phyloP scores from a whole-genome alignment of 2,113 vertebrate genomes.

The Rhinichthys klamathensis region DNA sequence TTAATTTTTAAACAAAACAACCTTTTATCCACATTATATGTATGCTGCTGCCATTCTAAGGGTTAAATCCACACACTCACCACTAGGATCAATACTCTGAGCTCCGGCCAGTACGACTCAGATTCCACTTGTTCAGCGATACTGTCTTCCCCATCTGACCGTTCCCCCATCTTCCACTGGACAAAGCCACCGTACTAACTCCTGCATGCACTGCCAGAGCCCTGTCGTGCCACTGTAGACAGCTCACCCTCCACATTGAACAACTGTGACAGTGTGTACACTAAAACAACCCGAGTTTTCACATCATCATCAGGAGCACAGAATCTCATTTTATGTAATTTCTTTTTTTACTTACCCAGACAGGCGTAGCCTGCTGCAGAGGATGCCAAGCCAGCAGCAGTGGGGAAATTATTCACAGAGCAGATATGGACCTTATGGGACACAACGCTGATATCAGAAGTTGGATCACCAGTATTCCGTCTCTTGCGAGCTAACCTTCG shows the following conservation, averaged over 20 bases:
- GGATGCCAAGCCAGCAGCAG: slow-evolving; percentile 91
- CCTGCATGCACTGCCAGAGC: slow-evolving; percentile 93
- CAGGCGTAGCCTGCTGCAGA: slow-evolving; percentile 94
- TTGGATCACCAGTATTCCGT: slow-evolving; percentile 60
- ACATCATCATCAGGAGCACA: slow-evolving; percentile 1
- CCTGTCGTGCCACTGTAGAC: slow-evolving; percentile 88
- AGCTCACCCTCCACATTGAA: slow-evolving; percentile 86
- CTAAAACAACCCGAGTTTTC: slow-evolving; percentile 64
- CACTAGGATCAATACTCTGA: slow-evolving; percentile 89
- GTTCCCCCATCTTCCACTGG: slow-evolving; percentile 88
- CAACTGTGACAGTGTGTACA: slow-evolving; percentile 82
- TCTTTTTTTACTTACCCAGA: slow-evolving; percentile 79
- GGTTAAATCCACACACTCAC: slow-evolving; percentile 73
- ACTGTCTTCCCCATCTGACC: slow-evolving; percentile 88
- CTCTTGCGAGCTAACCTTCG: slow-evolving; percentile 85
- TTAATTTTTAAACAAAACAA: neutral
- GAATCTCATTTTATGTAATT: neutral
- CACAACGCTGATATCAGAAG: slow-evolving; percentile 60
- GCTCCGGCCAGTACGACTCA: slow-evolving; percentile 89
- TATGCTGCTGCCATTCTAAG: neutral
- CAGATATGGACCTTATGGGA: slow-evolving; percentile 89
- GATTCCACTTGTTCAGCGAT: slow-evolving; percentile 86
- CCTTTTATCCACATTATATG: neutral
- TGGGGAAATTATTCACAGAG: slow-evolving; percentile 93
- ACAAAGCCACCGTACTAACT: slow-evolving; percentile 93